Conservation (phyloP, 2,797 vertebrate species). For the Tenualosa ilisha region DNA sequence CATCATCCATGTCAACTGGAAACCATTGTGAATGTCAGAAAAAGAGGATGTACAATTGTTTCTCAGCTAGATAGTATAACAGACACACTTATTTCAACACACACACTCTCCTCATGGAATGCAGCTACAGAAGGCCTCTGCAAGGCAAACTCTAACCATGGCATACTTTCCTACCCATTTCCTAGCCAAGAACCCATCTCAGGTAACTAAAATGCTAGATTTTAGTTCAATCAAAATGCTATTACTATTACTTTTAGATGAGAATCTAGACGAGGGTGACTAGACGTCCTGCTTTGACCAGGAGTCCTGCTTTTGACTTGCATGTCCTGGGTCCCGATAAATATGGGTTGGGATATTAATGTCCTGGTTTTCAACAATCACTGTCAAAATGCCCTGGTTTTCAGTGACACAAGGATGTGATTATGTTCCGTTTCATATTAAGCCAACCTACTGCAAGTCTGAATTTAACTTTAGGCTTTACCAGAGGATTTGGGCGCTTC, state of each 20-base stretch:
- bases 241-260: neutral
- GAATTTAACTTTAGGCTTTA: too few species aligned
- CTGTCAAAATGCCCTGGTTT: too few species aligned
- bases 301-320: too few species aligned
- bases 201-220: neutral
- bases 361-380: too few species aligned
- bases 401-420: too few species aligned
- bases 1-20: constrained; percentile 99
- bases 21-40: constrained; percentile 19
- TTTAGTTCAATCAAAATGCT: neutral
- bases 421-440: too few species aligned
- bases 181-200: neutral
- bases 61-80: neutral
- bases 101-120: neutral
- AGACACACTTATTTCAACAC: neutral
- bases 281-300: too few species aligned
- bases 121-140: neutral
- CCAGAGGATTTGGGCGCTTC: too few species aligned
- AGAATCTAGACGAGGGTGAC: too few species aligned
- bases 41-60: constrained; percentile 24
- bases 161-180: neutral
- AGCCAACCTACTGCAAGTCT: too few species aligned
- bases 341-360: too few species aligned
- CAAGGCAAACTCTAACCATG: neutral
- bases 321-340: too few species aligned